These are phyloP conservation scores for Phoenicopterus ruber DNA, from an alignment of 2,113 vertebrate genomes.

Conservation along the genomic window DNA sequence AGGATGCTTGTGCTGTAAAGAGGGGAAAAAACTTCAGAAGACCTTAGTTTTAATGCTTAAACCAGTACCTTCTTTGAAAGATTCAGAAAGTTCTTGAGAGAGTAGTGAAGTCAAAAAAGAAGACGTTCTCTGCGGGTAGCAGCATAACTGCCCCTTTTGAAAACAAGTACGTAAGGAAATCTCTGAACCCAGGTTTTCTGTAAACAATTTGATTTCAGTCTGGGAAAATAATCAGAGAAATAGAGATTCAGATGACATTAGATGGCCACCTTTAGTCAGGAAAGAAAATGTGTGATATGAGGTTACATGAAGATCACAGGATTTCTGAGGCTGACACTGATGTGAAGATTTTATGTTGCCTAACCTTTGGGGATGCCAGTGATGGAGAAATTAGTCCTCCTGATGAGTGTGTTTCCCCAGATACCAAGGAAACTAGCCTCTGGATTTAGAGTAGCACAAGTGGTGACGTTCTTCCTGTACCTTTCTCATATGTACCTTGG, in stretches of 20 bases:
- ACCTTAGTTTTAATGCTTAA: background rate
- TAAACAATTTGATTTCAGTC: background rate
- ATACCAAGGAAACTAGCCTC: background rate
- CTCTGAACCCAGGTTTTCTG: background rate
- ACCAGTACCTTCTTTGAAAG: background rate
- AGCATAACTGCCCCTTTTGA: background rate
- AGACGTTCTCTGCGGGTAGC: fast-evolving
- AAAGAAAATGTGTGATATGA: background rate
- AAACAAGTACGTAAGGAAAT: background rate
- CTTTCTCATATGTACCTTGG: background rate
- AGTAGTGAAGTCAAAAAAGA: background rate
- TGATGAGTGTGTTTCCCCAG: background rate
- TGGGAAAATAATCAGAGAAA: background rate
- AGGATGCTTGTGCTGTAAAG: background rate
- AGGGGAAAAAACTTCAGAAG: background rate
- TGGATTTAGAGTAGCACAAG: background rate
- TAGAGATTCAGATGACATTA: background rate
- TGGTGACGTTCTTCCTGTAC: background rate
- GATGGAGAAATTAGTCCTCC: background rate
- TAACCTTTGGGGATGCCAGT: background rate
- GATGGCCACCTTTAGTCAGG: background rate
- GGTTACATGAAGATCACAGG: background rate
- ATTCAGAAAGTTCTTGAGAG: background rate
- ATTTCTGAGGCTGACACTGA: background rate
- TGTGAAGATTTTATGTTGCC: background rate